A percentile compares a stretch with the other conserved stretches of the same genome.
Conservation (phyloP, 2,113 vertebrate species). For the Piaya cayana region DNA sequence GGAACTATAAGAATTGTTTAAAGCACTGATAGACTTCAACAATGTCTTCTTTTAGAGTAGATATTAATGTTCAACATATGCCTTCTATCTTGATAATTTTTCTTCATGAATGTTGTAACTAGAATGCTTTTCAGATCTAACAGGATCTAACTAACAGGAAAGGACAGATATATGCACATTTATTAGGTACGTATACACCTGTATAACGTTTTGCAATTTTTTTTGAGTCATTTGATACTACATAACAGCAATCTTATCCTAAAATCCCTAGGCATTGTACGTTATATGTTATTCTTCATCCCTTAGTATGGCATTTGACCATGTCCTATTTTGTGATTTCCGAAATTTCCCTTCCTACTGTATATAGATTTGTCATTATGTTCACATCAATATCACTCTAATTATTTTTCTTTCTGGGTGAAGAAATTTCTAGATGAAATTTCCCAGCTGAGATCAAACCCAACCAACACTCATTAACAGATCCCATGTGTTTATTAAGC, state of each 20-base stretch:
- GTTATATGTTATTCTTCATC: background rate
- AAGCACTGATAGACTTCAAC: background rate
- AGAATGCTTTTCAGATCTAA: background rate
- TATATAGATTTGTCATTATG: background rate
- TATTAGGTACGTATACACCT: background rate
- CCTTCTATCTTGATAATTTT: background rate
- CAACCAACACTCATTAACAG: background rate
- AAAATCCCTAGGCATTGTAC: background rate
- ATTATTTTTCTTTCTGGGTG: constrained; percentile 7
- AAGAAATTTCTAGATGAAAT: background rate
- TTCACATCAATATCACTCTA: background rate
- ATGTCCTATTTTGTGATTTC: background rate
- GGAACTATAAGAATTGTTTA: background rate
- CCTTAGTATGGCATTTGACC: background rate
- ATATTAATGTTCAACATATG: background rate
- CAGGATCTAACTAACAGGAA: background rate
- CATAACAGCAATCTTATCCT: background rate
- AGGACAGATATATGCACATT: background rate
- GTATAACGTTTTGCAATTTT: background rate
- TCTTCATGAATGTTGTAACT: background rate
- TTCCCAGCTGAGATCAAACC: background rate
- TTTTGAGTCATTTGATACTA: background rate
- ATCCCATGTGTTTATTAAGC: background rate
- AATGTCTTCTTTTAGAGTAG: background rate
- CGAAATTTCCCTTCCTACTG: background rate